Evolutionary conservation across 2,113 vertebrate species (phyloP).

Genomic region (Gymnarchus niloticus): DNA sequence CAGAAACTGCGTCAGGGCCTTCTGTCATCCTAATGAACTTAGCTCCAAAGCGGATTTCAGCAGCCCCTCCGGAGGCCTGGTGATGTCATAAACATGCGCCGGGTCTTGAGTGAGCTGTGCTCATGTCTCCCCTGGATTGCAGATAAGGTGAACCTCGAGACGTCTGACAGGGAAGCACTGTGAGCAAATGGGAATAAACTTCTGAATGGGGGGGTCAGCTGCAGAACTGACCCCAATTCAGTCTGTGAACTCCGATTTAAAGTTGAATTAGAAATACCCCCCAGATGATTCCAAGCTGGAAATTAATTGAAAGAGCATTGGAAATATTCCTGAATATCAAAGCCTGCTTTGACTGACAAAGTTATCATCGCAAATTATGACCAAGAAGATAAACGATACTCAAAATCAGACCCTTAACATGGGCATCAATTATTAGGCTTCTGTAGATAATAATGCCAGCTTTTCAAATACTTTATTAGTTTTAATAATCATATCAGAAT

Average conservation of each 20-base stretch:
- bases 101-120: background rate
- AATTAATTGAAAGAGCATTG: background rate
- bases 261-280: background rate
- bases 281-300: background rate
- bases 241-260: background rate
- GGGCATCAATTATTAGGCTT: background rate
- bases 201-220: background rate
- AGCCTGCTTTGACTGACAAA: background rate
- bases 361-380: too few species aligned
- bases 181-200: background rate
- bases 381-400: too few species aligned
- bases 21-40: conserved; percentile 44
- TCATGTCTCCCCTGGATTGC: background rate
- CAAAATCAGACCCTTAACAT: background rate
- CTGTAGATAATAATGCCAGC: background rate
- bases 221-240: background rate
- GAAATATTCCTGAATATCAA: background rate
- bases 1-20: conserved; percentile 36
- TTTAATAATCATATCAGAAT: background rate
- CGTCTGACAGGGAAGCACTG: background rate
- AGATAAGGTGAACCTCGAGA: too few species aligned
- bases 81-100: background rate
- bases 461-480: background rate
- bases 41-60: conserved; percentile 12
- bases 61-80: background rate